Evolutionary conservation across 1,140 invertebrate genomes (phyloP), one percentile per base, ranked within the genome.

Genomic region (Sycophaga agraensis): DNA sequence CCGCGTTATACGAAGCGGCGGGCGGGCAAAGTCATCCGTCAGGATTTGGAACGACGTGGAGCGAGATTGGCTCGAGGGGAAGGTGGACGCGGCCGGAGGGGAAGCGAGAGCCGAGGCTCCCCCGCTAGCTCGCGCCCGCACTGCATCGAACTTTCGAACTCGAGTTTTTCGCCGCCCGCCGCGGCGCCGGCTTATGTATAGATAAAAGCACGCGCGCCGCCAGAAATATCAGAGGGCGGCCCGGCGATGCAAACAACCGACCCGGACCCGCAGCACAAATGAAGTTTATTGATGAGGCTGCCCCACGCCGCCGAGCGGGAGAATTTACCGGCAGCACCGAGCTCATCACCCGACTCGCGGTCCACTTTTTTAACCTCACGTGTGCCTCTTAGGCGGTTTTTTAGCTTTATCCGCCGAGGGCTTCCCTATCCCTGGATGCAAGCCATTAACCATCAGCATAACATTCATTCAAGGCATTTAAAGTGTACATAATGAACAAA

Each of bases 1-100:
- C 50, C 62, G 19, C 40, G 49, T 59, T 59, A 56, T 51, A 60
- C 34, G 46, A 54, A 39, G 35, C 55, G 45, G 26, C 40, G 45
- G 58, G n/a, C 48, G 58, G 56, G 48, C 39, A 59, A 65, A 68
- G 64, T 66, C 64, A 68, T 57, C 60, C 59, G 63, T 73, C 68
- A 66, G 37, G 64, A 71, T 71, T 69, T 70, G 61, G 59, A 59
- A 58, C 45, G 63, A 68, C 60, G 58, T 43, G 60, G 54, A 65
- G 69, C 58, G 64, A 69, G 57, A 68, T 66, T 67, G 63, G 59
- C 58, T 65, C 59, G 59, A 64, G 31, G 22, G 54, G 12, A 46
- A 46, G 17, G 42, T 46, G 19, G 19, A 14, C 22, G 16, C n/a
- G n/a, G 37, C 12, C 35, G 22, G 19, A 12, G 51, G 35, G 28